phyloP scores from a whole-genome alignment of 1,140 invertebrate species.

The Acromyrmex charruanus region DNA sequence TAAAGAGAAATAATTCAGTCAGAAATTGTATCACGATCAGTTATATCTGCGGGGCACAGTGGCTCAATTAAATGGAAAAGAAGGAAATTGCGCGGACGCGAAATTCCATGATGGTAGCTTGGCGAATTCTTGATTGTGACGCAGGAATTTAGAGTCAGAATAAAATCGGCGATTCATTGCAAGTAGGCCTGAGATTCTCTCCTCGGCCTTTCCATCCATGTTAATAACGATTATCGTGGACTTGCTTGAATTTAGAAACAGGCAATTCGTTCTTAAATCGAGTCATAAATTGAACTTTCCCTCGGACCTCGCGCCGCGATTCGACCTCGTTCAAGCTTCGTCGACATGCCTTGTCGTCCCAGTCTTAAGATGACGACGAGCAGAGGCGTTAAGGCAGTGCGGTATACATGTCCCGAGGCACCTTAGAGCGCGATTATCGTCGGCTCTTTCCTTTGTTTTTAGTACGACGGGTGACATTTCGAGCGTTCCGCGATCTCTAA shows the following conservation, averaged over 20 bases:
- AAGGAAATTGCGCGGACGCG: conserved; percentile 21
- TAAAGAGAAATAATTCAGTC: not conserved
- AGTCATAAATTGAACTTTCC: conserved; percentile 78
- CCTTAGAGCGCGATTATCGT: conserved; percentile 45
- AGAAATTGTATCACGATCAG: conserved; percentile 19
- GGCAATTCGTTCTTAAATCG: conserved; percentile 68
- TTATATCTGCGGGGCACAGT: not conserved
- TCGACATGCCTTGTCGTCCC: conserved; percentile 31
- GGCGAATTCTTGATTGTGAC: conserved; percentile 12
- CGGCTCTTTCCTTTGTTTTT: conserved; percentile 69
- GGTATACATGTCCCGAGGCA: conserved; percentile 53
- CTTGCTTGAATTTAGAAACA: conserved; percentile 69
- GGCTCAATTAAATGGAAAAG: not conserved
- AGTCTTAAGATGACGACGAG: conserved; percentile 45
- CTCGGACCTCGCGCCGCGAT: conserved; percentile 40
- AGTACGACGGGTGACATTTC: conserved; percentile 68
- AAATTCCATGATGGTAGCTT: not conserved
- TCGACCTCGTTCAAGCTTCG: conserved; percentile 71
- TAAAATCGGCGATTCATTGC: conserved; percentile 57
- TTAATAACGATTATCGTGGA: conserved; percentile 66
- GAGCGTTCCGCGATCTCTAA: conserved; percentile 53
- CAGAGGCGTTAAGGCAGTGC: conserved; percentile 64
- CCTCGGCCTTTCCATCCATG: conserved; percentile 61
- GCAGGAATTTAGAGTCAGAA: not conserved
- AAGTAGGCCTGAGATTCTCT: conserved; percentile 55